Evolutionary conservation across 2,888 invertebrate genomes (phyloP).

Genomic region (Perizoma affinitatum): DNA sequence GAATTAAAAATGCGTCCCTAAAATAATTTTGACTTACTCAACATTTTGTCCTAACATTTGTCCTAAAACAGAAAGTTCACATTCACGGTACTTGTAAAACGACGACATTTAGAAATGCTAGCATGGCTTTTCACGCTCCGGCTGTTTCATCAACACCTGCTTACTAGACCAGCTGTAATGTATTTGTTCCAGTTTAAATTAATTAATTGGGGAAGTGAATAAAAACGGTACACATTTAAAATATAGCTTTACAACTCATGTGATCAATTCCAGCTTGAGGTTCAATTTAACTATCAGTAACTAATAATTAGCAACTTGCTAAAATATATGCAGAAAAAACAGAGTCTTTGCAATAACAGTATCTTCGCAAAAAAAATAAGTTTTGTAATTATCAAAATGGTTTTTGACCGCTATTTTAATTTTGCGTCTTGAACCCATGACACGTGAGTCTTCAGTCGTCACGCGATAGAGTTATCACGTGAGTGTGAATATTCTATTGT

Average conservation of each 20-base stretch:
- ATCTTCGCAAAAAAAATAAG: too few species aligned
- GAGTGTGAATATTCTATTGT: too few species aligned
- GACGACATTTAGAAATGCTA: constrained; percentile 69
- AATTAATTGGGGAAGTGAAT: constrained; percentile 38
- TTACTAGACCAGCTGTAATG: constrained; percentile 42
- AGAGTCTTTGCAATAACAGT: too few species aligned
- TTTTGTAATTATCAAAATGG: too few species aligned
- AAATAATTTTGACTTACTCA: background rate
- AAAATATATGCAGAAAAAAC: too few species aligned
- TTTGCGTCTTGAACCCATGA: too few species aligned
- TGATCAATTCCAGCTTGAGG: background rate
- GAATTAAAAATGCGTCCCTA: too few species aligned
- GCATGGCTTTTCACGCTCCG: constrained; percentile 56
- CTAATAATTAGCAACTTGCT: too few species aligned
- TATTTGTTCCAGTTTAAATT: constrained; percentile 38
- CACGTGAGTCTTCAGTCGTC: too few species aligned
- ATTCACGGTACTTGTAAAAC: constrained; percentile 22
- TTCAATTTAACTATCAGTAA: too few species aligned
- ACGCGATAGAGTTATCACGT: too few species aligned
- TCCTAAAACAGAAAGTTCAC: constrained; percentile 23
- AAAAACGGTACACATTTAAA: constrained; percentile 20
- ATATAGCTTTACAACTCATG: constrained; percentile 11
- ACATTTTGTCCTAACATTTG: constrained; percentile 11
- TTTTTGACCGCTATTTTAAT: too few species aligned
- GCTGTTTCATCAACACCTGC: constrained; percentile 54